Evolutionary conservation across 1,140 invertebrate genomes (phyloP), one percentile per base, ranked within the genome.

Genomic region (Dinothrombium tinctorium): DNA sequence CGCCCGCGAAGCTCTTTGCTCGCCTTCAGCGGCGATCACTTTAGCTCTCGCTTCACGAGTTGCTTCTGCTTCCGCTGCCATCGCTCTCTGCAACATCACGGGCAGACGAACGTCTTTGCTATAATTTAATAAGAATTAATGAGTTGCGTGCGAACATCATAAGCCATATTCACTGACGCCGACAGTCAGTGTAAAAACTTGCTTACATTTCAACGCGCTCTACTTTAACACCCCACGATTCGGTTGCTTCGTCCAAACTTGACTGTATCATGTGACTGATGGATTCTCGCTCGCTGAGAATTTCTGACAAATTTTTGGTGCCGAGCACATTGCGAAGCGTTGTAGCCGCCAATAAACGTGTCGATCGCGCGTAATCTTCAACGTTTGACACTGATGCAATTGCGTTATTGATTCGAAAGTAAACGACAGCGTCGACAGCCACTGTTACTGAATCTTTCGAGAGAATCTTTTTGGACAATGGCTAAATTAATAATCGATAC

Each of bases 381-480:
- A 70, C 67, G 53, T 71, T 70, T 43, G 66, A 67, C 26, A 69
- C 64, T 15, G 69, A 69, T 42, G 67, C 60, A 6, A 64, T 68
- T 0, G 71, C 67, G 51, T 69, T 66, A 48, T 56, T 62, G 26
- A 72, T 65, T 23, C 68, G 56, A 52, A 70, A 73, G 53, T 71
- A 73, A 12, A 74, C 69, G 11, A 71, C 67, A 25, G 65, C 69
- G 46, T 71, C 68, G 25, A 89, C 83, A 6, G 75, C 74, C 0
- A 89, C 82, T 0, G 83, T 92, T 2, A 90, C 83, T 1, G 77
- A 82, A 57, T 92, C 86, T 60, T 81, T 77, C 2, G 80, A 83
- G 41, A 92, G 64, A 51, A 66, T 62, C 56, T 46, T n/a, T n/a
- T n/a, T n/a, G n/a, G 26, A n/a, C n/a, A n/a, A n/a, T n/a, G n/a